A percentile compares a stretch with the other conserved stretches of the same genome.
phyloP scores from a whole-genome alignment of 1,140 invertebrate species.

The Pachypeltis micranthus region DNA sequence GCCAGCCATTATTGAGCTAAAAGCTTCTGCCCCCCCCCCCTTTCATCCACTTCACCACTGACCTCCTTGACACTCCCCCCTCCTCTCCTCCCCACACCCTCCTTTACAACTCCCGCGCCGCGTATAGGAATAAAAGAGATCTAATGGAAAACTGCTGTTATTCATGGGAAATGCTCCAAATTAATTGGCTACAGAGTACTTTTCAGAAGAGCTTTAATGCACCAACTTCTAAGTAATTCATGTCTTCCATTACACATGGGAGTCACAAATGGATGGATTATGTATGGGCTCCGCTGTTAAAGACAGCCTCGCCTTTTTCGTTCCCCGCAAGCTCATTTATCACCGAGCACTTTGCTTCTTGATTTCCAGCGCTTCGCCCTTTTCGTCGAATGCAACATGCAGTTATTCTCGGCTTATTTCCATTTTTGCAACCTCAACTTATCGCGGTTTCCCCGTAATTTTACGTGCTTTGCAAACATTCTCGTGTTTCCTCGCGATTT shows the following conservation, averaged over 20 bases:
- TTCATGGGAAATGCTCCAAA: slow-evolving; percentile 8
- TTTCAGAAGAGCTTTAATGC: slow-evolving; percentile 8
- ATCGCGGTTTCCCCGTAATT: too few species aligned
- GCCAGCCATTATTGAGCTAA: slow-evolving; percentile 7
- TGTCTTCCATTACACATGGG: slow-evolving; percentile 9
- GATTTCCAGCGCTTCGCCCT: not conserved
- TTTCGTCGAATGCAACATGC: too few species aligned
- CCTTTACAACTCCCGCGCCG: not conserved
- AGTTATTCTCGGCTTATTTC: too few species aligned
- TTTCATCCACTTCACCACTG: too few species aligned
- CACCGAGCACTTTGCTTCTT: slow-evolving; percentile 4
- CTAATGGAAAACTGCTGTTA: slow-evolving; percentile 9
- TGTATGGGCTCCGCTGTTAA: slow-evolving; percentile 1
- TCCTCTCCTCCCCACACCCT: not conserved
- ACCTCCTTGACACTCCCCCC: not conserved
- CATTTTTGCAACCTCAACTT: too few species aligned
- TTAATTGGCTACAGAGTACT: slow-evolving; percentile 4
- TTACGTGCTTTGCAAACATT: too few species aligned
- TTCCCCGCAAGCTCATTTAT: not conserved
- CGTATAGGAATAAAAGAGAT: slow-evolving; percentile 1
- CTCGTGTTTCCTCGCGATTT: too few species aligned
- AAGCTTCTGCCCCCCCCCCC: not conserved
- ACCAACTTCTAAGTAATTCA: slow-evolving; percentile 6
- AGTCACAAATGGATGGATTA: slow-evolving; percentile 9
- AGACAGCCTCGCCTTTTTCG: slow-evolving; percentile 5